Evolutionary conservation across 2,797 vertebrate species (phyloP), one percentile per base, ranked within the genome.

Genomic region (Okamejei kenojei): DNA sequence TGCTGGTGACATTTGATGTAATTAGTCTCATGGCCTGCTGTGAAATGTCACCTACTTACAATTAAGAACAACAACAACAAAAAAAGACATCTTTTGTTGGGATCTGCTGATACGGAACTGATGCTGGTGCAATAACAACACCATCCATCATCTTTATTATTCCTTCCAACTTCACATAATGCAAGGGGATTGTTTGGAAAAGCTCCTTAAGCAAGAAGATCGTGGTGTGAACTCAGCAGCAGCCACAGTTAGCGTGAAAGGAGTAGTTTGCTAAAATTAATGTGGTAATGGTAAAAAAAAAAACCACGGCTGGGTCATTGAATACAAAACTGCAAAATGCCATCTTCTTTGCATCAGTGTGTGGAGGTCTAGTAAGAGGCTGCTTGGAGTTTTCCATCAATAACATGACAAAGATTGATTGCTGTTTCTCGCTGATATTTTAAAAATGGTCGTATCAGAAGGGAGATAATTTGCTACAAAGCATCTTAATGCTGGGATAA

Each of bases 41-140:
- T 94, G 84, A 96, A 96, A 96, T 95, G 94, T 77, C 94, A 96
- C 94, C 94, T 93, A 94, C 95, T 95, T 96, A 95, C 94, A 84
- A 76, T 92, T 76, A 76, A 92, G 90, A 92, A 68, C 45, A 68
- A 68, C 45, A 68, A 71, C 32, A 92, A 92, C 21, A 92, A 71
- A 92, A 71, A 21, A 92, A 74, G 68, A 74, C 90, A 74, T 74
- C 65, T 91, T 91, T 91, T 91, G 90, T 76, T 29, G 71, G 45
- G 90, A 76, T 92, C 26, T 54, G 58, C 71, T 76, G 90, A 92
- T 76, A 45, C 54, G 73, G 71, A 74, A 58, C 73, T 92, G 90
- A 74, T 68, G 45, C 90, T 74, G 71, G 76, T 92, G 90, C 90
- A 92, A 92, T 92, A 54, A 92, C 74, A 92, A 92, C 13, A 92